Percentiles rank a stretch among this genome's conserved stretches.
phyloP scores from a whole-genome alignment of 2,113 vertebrate species.

The Myxocyprinus asiaticus region DNA sequence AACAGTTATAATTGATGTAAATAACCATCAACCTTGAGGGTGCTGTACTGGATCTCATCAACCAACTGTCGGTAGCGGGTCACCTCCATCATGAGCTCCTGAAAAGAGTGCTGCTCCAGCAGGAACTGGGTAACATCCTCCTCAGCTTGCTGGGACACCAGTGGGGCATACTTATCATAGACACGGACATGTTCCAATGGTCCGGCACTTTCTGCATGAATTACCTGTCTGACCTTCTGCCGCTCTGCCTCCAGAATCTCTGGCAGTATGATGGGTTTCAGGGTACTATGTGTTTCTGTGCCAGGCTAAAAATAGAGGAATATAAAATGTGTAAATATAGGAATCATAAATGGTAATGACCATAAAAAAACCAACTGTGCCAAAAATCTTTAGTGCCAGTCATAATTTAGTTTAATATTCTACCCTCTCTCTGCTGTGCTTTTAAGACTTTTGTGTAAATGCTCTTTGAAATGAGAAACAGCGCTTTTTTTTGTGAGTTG shows the following conservation, averaged over 20 bases:
- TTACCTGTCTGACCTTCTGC: conserved; percentile 71
- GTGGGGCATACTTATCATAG: conserved; percentile 80
- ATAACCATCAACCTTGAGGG: conserved; percentile 72
- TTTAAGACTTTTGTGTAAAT: too few relatives aligned
- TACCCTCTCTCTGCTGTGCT: too few relatives aligned
- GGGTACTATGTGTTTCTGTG: conserved; percentile 54
- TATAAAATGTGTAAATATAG: too few relatives aligned
- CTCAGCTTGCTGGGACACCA: conserved; percentile 81
- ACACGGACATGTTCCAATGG: conserved; percentile 75
- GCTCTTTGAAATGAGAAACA: too few relatives aligned
- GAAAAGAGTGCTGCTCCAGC: conserved; percentile 73
- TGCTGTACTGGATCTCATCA: conserved; percentile 79
- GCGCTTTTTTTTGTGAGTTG: too few relatives aligned
- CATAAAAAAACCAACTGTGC: too few relatives aligned
- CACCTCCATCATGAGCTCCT: conserved; percentile 79
- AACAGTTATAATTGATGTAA: background rate
- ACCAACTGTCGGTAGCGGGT: conserved; percentile 77
- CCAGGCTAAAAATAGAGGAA: conserved; percentile 61
- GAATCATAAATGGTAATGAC: too few relatives aligned
- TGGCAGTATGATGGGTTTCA: conserved; percentile 80
- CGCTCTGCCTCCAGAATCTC: conserved; percentile 78
- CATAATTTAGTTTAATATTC: too few relatives aligned
- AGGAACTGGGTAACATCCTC: conserved; percentile 79
- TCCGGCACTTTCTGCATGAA: conserved; percentile 72
- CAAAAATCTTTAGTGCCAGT: too few relatives aligned